Conservation (phyloP, 2,888 invertebrate species). For the Rhagium mordax region DNA sequence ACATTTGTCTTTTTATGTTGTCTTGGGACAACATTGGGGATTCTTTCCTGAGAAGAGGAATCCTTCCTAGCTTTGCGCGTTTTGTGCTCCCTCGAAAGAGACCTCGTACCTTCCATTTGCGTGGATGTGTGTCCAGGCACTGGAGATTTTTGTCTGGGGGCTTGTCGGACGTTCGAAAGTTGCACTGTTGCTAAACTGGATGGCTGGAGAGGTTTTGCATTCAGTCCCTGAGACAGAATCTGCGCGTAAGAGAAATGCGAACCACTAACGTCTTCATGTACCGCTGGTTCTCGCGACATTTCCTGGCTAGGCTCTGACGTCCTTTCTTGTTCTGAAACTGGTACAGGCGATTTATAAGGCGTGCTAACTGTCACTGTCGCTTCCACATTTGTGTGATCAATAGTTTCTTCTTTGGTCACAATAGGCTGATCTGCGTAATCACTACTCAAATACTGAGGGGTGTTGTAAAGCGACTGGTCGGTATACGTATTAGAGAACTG, state of each 20-base stretch:
- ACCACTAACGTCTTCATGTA: constrained; percentile 41
- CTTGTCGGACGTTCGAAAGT: constrained; percentile 56
- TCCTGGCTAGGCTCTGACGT: constrained; percentile 25
- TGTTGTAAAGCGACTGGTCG: constrained; percentile 20
- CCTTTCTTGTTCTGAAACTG: not conserved
- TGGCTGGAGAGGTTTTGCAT: constrained; percentile 72
- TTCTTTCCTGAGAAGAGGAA: constrained; percentile 51
- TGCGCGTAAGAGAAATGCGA: constrained; percentile 79
- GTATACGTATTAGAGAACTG: constrained; percentile 39
- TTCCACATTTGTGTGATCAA: not conserved
- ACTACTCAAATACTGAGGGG: constrained; percentile 24
- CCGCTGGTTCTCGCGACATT: constrained; percentile 40
- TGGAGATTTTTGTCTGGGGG: constrained; percentile 63
- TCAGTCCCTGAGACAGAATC: constrained; percentile 79
- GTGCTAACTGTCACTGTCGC: not conserved
- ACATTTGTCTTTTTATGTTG: constrained; percentile 60
- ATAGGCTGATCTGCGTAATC: constrained; percentile 6
- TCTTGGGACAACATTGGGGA: constrained; percentile 57
- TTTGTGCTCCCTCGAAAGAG: constrained; percentile 62
- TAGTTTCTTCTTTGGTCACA: not conserved
- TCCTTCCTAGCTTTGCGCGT: constrained; percentile 57
- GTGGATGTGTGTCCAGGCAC: constrained; percentile 58
- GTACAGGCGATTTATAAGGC: not conserved
- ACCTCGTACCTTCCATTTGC: constrained; percentile 61
- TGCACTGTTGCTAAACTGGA: constrained; percentile 68